Conservation (phyloP, 2,113 vertebrate genomes). For the Centropus unirufus region DNA sequence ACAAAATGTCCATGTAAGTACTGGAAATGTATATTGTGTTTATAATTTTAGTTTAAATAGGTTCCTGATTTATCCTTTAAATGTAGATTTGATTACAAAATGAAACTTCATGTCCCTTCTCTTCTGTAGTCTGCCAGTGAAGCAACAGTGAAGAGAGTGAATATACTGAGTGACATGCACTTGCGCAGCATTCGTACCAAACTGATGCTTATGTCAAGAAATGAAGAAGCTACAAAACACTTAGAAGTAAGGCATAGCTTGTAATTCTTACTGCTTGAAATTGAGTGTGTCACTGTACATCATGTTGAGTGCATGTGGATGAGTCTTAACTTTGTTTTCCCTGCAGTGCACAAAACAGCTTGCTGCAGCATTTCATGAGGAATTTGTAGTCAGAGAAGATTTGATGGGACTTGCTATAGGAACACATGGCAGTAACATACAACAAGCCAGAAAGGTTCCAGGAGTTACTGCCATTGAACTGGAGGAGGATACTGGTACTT, state of each 20-base stretch:
- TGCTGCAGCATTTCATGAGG: slow-evolving; percentile 86
- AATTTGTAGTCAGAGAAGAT: slow-evolving; percentile 87
- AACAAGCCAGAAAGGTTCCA: slow-evolving; percentile 84
- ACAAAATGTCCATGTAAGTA: not conserved
- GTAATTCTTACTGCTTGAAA: not conserved
- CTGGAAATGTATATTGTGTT: not conserved
- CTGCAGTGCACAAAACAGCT: slow-evolving; percentile 84
- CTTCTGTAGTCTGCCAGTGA: slow-evolving; percentile 81
- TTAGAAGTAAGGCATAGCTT: slow-evolving; percentile 77
- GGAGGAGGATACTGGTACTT: slow-evolving; percentile 85
- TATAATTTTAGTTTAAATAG: not conserved
- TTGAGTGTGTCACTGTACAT: not conserved
- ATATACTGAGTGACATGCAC: slow-evolving; percentile 87
- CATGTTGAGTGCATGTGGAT: not conserved
- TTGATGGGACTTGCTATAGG: slow-evolving; percentile 87
- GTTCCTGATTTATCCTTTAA: not conserved
- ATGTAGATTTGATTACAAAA: not conserved
- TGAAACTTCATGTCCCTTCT: not conserved
- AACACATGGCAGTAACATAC: slow-evolving; percentile 85
- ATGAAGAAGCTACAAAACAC: slow-evolving; percentile 86
- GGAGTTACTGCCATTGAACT: slow-evolving; percentile 86
- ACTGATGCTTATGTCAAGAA: slow-evolving; percentile 86
- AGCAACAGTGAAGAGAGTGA: slow-evolving; percentile 85
- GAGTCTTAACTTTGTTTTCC: slow-evolving; percentile 5
- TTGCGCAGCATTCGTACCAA: slow-evolving; percentile 86